Evolutionary conservation across 2,113 vertebrate species (phyloP).

Genomic region (Tichodroma muraria): DNA sequence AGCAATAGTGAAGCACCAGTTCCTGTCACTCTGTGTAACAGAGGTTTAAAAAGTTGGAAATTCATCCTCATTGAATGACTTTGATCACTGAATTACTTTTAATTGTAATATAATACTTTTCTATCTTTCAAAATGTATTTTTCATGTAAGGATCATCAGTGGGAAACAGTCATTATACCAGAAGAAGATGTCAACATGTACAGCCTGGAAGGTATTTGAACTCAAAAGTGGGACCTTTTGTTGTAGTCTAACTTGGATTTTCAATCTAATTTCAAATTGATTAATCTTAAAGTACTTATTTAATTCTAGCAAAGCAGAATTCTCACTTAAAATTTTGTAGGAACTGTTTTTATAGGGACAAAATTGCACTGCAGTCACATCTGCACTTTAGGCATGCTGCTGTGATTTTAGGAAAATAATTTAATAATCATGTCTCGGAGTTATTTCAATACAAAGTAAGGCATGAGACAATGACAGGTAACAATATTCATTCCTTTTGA

Average conservation of each 20-base stretch:
- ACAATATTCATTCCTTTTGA: neutral
- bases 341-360: neutral
- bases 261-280: neutral
- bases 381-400: neutral
- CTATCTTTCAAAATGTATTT: slow-evolving; percentile 1
- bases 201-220: slow-evolving; percentile 80
- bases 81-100: neutral
- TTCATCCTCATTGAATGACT: neutral
- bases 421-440: neutral
- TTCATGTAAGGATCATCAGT: slow-evolving; percentile 78
- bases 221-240: neutral
- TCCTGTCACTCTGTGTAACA: neutral
- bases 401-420: neutral
- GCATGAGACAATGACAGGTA: neutral
- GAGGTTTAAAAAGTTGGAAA: neutral
- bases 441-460: neutral
- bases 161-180: slow-evolving; percentile 86
- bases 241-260: neutral
- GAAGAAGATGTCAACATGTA: slow-evolving; percentile 83
- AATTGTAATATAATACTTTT: neutral
- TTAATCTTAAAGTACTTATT: neutral
- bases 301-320: neutral
- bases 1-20: neutral
- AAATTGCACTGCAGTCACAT: neutral
- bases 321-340: neutral